Percentiles rank a stretch among this genome's conserved stretches.
Evolutionary conservation across 2,797 vertebrate genomes (phyloP).

Genomic region (Lateolabrax maculatus): DNA sequence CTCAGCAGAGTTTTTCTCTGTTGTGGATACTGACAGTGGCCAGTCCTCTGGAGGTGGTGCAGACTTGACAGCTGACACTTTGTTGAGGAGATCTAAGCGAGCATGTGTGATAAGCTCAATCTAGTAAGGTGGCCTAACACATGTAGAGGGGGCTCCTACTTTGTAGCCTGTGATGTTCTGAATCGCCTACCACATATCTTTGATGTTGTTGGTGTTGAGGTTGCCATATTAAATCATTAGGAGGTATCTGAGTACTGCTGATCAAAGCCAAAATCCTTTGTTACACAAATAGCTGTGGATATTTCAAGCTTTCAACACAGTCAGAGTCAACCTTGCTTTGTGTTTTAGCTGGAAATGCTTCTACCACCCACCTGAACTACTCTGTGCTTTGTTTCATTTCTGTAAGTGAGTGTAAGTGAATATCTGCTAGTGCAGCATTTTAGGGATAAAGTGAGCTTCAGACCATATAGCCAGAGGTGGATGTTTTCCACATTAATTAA

Average conservation of each 20-base stretch:
- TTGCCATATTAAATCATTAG: not conserved
- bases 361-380: slow-evolving; percentile 31
- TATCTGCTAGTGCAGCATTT: not conserved
- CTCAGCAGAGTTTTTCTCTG: too few species aligned
- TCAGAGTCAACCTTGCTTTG: not conserved
- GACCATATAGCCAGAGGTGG: not conserved
- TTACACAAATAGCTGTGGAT: not conserved
- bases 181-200: too few species aligned
- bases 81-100: too few species aligned
- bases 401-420: slow-evolving; percentile 10
- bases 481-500: not conserved
- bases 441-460: not conserved
- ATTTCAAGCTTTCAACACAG: slow-evolving; percentile 24
- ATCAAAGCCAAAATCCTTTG: slow-evolving; percentile 4
- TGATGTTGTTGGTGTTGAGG: too few species aligned
- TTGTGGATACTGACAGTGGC: too few species aligned
- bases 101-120: too few species aligned
- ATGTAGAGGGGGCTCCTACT: too few species aligned
- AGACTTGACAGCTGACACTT: too few species aligned
- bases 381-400: slow-evolving; percentile 26
- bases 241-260: not conserved
- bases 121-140: too few species aligned
- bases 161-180: too few species aligned
- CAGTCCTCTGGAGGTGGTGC: too few species aligned
- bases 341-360: slow-evolving; percentile 17